Conservation (phyloP, 2,797 vertebrate genomes). For the Lutjanus campechanus region DNA sequence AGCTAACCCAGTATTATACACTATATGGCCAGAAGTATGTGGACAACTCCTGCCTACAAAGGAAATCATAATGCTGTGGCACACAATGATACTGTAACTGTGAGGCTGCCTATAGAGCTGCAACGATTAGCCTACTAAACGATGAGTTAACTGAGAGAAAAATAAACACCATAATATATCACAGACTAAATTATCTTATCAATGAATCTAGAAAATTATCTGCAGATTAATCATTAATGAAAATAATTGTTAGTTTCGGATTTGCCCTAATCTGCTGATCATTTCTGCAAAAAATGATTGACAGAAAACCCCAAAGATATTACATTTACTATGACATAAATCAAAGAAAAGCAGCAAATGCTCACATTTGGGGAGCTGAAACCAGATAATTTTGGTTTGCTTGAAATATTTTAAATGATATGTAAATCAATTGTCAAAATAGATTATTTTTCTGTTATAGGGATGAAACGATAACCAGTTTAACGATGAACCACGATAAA, state of each 20-base stretch:
- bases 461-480: too few species aligned
- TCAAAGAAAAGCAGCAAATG: too few species aligned
- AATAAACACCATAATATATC: too few species aligned
- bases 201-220: too few species aligned
- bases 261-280: background rate
- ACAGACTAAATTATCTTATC: too few species aligned
- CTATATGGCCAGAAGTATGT: background rate
- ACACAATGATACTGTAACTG: background rate
- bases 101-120: too few species aligned
- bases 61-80: background rate
- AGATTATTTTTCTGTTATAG: background rate
- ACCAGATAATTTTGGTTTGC: background rate
- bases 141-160: too few species aligned
- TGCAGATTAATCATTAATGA: too few species aligned
- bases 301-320: background rate
- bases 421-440: background rate
- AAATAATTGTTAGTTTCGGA: too few species aligned
- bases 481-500: too few species aligned
- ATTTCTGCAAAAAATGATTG: background rate
- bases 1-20: background rate
- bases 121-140: too few species aligned
- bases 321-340: background rate
- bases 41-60: background rate
- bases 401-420: background rate
- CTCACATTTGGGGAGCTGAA: too few species aligned